phyloP scores from a whole-genome alignment of 2,888 invertebrate genomes.

The Caenorhabditis virilis region DNA sequence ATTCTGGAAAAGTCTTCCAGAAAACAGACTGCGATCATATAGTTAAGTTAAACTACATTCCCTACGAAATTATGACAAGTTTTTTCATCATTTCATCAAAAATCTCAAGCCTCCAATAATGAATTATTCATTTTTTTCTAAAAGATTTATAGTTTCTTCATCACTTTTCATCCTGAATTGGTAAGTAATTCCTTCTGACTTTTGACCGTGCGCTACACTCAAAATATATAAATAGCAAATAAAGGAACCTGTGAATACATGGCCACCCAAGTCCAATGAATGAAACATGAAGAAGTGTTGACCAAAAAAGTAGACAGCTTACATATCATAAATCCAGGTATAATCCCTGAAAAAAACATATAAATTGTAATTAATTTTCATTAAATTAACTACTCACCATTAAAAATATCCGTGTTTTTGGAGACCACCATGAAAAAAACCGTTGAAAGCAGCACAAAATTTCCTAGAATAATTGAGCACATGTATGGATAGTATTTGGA shows the following conservation, averaged over 20 bases:
- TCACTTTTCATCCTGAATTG: too few species aligned
- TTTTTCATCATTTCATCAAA: too few species aligned
- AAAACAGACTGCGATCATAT: too few species aligned
- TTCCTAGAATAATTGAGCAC: constrained; percentile 43
- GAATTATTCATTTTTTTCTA: too few species aligned
- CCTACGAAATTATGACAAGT: too few species aligned
- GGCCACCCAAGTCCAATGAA: constrained; percentile 51
- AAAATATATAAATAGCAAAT: too few species aligned
- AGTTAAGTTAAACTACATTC: too few species aligned
- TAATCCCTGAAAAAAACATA: constrained; percentile 38
- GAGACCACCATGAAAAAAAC: constrained; percentile 36
- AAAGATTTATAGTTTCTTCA: too few species aligned
- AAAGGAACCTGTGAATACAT: constrained; percentile 41
- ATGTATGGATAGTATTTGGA: constrained; percentile 45
- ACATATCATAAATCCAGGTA: constrained; percentile 40
- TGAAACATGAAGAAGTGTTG: constrained; percentile 46
- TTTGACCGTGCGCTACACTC: too few species aligned
- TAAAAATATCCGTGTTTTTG: constrained; percentile 21
- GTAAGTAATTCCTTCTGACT: too few species aligned
- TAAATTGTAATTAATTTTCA: constrained; percentile 6
- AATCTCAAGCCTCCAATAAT: too few species aligned
- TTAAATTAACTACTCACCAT: constrained; percentile 18
- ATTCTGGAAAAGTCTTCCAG: too few species aligned
- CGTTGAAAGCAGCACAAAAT: constrained; percentile 40
- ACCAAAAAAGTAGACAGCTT: constrained; percentile 40